phyloP scores from a whole-genome alignment of 2,113 vertebrate genomes.

The Oreochromis niloticus region DNA sequence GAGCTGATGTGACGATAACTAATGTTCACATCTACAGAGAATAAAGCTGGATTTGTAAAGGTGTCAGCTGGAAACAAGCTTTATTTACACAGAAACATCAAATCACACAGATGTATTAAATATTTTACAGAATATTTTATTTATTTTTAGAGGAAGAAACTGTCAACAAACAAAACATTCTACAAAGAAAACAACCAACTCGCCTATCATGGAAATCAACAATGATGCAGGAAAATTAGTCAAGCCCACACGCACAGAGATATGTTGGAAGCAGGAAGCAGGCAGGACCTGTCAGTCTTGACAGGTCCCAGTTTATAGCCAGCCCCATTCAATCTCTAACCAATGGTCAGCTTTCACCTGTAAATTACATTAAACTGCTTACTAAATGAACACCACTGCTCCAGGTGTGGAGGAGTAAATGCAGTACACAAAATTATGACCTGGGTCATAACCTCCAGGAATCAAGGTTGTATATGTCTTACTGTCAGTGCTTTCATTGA shows the following conservation, averaged over 20 bases:
- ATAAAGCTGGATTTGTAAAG: background rate
- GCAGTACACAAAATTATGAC: rapidly evolving
- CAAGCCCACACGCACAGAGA: background rate
- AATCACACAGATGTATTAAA: background rate
- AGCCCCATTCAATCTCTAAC: rapidly evolving
- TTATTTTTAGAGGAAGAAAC: background rate
- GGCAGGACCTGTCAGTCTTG: rapidly evolving
- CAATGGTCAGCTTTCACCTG: background rate
- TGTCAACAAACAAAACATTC: background rate
- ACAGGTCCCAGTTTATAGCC: rapidly evolving
- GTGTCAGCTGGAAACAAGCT: background rate
- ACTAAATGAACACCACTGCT: background rate
- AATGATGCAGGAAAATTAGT: background rate
- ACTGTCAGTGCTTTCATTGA: background rate
- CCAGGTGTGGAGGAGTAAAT: background rate
- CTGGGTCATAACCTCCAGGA: background rate
- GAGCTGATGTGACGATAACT: rapidly evolving
- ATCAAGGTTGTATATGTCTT: background rate
- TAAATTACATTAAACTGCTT: background rate
- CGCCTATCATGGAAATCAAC: background rate
- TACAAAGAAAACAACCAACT: background rate
- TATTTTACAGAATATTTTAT: background rate
- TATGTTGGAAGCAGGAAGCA: background rate
- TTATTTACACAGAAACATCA: background rate
- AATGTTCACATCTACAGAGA: background rate